Evolutionary conservation across 2,113 vertebrate species (phyloP), one percentile per base, ranked within the genome.

Genomic region (Lichenostomus cassidix): DNA sequence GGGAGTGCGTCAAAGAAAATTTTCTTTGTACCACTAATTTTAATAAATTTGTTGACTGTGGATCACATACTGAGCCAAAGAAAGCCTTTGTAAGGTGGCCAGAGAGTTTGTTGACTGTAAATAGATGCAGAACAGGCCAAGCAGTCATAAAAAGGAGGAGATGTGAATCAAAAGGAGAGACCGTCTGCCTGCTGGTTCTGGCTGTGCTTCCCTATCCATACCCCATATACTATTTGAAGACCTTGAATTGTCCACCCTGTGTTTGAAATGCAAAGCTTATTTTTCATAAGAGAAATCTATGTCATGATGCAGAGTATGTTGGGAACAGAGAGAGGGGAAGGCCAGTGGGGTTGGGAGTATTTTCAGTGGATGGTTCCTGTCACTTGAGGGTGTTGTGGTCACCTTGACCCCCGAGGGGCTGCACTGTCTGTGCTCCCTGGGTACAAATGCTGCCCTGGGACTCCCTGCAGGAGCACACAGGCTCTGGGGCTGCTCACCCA

Each of bases 41-140:
- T 83, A 91, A 89, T 60, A 60, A 68, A 87, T 91, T 49, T 74
- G 11, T 89, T 94, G 60, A 75, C 76, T 78, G 28, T 81, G 56
- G 22, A 27, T 90, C 41, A 28, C 22, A 44, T 15, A 29, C 23
- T 69, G 69, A 95, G 83, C 75, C 59, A 88, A 67, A 50, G 37
- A 23, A 65, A 83, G 39, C 31, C 62, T 92, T 83, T 88, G 55
- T 70, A 74, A 59, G 1, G 3, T 68, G 52, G 56, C 52, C 55
- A 83, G 56, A 71, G 70, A 39, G 55, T 63, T 62, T 76, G 27
- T 68, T 91, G 90, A 65, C 39, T 62, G 74, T 60, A 82, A 82
- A 91, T 76, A 63, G 41, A 37, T 33, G 29, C 47, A 22, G 49
- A 52, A 39, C 46, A 73, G 39, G 55, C 70, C 39, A 84, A 71